Percentiles rank a stretch among this genome's conserved stretches.
Evolutionary conservation across 1,140 invertebrate genomes (phyloP).

Genomic region (Penaeus japonicus): DNA sequence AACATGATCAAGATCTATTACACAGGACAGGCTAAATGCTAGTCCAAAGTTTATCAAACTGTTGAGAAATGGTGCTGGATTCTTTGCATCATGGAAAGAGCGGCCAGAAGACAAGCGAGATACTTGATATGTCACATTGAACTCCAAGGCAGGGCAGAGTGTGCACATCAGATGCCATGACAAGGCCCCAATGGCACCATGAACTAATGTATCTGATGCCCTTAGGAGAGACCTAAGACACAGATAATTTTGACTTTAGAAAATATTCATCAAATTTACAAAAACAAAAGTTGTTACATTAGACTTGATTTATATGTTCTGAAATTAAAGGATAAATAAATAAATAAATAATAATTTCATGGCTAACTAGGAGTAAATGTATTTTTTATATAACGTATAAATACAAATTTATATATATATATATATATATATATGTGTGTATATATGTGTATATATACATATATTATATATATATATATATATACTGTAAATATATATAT

Average conservation of each 20-base stretch:
- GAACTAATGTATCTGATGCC: conserved; percentile 37
- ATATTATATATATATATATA: too few species aligned
- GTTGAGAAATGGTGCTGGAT: background rate
- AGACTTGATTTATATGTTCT: too few species aligned
- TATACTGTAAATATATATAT: too few species aligned
- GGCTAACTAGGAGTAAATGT: too few species aligned
- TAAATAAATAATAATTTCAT: too few species aligned
- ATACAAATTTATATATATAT: too few species aligned
- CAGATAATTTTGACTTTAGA: background rate
- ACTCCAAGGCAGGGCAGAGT: conserved; percentile 4
- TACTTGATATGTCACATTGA: background rate
- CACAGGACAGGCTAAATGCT: conserved; percentile 23
- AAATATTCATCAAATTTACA: too few species aligned
- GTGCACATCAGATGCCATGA: conserved; percentile 20
- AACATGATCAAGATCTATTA: conserved; percentile 34
- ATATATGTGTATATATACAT: too few species aligned
- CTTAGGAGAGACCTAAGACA: conserved; percentile 29
- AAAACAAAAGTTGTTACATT: too few species aligned
- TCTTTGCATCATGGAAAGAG: background rate
- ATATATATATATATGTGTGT: too few species aligned
- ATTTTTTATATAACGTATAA: too few species aligned
- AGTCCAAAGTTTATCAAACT: conserved; percentile 17
- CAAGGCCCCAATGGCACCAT: conserved; percentile 35
- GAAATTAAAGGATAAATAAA: too few species aligned
- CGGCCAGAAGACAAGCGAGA: background rate